phyloP scores from a whole-genome alignment of 53 echinoderm and acorn worm genomes.

The Crossaster papposus region DNA sequence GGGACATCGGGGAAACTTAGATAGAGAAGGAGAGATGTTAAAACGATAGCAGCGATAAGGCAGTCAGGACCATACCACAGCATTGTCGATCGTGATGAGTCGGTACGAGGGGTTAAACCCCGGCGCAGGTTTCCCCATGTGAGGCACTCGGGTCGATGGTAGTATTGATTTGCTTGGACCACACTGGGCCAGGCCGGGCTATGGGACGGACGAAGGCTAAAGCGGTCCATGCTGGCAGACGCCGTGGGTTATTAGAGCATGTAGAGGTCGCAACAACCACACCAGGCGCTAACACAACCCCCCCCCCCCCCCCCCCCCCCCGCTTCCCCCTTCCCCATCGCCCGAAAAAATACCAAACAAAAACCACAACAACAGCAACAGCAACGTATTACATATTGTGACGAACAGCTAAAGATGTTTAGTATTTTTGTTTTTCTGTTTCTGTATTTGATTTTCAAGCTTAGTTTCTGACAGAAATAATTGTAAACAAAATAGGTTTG shows the following conservation, averaged over 20 bases:
- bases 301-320: too few species aligned
- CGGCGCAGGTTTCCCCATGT: conserved; percentile 14
- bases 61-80: neutral
- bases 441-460: too few species aligned
- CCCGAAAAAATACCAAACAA: neutral
- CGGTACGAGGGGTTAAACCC: neutral
- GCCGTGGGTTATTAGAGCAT: conserved; percentile 16
- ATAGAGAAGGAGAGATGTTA: too few species aligned
- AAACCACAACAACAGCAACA: neutral
- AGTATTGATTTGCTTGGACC: conserved; percentile 36
- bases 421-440: too few species aligned
- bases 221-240: neutral
- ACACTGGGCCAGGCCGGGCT: neutral
- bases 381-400: neutral
- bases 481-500: too few species aligned
- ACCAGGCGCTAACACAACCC: conserved; percentile 20
- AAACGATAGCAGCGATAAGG: neutral
- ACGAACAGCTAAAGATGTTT: neutral
- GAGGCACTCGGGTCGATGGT: conserved; percentile 54
- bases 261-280: conserved; percentile 50
- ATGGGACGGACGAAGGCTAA: too few species aligned
- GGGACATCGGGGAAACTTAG: neutral
- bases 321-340: too few species aligned
- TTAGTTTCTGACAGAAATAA: too few species aligned
- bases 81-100: neutral